Evolutionary conservation across 2,797 vertebrate species (phyloP).

Genomic region (Micromesistius poutassou): DNA sequence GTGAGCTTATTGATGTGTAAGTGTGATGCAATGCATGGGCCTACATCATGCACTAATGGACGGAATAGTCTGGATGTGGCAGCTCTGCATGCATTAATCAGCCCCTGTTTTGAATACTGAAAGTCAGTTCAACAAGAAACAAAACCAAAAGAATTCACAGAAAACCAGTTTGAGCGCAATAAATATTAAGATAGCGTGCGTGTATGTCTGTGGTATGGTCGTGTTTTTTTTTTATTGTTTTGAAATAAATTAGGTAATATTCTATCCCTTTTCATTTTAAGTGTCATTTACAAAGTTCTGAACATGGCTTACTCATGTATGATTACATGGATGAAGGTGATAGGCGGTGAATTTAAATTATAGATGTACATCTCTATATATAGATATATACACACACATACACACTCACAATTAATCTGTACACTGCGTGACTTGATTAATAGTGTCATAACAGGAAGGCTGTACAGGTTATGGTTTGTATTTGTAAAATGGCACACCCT

Average conservation of each 20-base stretch:
- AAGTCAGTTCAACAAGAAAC: neutral
- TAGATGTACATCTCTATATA: no score
- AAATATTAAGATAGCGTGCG: neutral
- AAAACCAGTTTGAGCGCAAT: neutral
- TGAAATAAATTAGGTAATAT: neutral
- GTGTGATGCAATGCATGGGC: neutral
- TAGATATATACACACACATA: neutral
- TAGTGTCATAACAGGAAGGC: neutral
- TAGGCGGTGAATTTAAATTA: neutral
- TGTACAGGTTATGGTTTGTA: neutral
- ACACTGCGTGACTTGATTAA: neutral
- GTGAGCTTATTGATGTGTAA: neutral
- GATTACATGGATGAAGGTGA: neutral
- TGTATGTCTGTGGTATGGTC: neutral
- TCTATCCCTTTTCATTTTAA: neutral
- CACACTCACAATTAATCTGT: neutral
- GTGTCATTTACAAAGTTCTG: neutral
- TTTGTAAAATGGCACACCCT: neutral
- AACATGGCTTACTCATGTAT: neutral
- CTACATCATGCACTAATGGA: conserved; percentile 2
- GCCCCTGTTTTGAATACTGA: no score
- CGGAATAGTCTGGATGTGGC: neutral
- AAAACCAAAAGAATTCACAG: neutral
- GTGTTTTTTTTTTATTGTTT: neutral
- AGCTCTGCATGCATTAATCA: neutral